A percentile compares a stretch with the other conserved stretches of the same genome.
Conservation (phyloP, 2,797 vertebrate species). For the Neosilurus mollespiculum region DNA sequence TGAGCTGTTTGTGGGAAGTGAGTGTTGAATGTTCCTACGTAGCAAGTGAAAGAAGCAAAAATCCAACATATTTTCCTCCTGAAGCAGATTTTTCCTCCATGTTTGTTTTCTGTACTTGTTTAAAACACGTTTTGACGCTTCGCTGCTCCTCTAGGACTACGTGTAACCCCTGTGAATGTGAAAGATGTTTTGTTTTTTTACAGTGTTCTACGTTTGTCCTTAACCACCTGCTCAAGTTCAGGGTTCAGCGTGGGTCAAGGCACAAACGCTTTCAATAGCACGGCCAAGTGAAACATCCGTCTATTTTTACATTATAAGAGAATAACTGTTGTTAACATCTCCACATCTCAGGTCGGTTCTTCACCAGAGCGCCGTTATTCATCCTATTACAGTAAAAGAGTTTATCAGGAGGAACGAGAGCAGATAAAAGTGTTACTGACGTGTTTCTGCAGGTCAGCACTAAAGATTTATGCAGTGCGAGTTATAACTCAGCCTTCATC, state of each 20-base stretch:
- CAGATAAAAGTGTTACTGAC: too few relatives aligned
- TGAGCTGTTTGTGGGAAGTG: too few relatives aligned
- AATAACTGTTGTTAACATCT: neutral
- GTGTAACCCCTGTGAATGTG: neutral
- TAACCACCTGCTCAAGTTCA: slow-evolving; percentile 1
- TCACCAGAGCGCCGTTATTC: slow-evolving; percentile 43
- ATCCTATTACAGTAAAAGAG: slow-evolving; percentile 64
- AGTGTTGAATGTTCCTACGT: too few relatives aligned
- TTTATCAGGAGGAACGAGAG: too few relatives aligned
- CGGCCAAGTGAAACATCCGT: neutral
- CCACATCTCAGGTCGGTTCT: neutral
- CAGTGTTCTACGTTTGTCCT: neutral
- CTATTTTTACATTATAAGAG: neutral
- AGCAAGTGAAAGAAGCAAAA: too few relatives aligned
- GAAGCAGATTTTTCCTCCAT: too few relatives aligned
- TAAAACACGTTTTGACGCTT: neutral
- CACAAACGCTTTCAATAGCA: neutral
- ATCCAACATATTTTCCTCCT: too few relatives aligned
- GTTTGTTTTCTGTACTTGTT: too few relatives aligned
- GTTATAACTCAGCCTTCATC: too few relatives aligned
- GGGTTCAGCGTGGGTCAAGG: neutral
- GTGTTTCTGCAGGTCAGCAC: too few relatives aligned
- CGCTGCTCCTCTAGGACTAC: neutral
- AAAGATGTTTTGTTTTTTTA: neutral
- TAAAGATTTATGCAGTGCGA: too few relatives aligned